These are phyloP conservation scores for Minunthozetes semirufus DNA, from an alignment of 2,888 invertebrate species.

Conservation along the genomic window DNA sequence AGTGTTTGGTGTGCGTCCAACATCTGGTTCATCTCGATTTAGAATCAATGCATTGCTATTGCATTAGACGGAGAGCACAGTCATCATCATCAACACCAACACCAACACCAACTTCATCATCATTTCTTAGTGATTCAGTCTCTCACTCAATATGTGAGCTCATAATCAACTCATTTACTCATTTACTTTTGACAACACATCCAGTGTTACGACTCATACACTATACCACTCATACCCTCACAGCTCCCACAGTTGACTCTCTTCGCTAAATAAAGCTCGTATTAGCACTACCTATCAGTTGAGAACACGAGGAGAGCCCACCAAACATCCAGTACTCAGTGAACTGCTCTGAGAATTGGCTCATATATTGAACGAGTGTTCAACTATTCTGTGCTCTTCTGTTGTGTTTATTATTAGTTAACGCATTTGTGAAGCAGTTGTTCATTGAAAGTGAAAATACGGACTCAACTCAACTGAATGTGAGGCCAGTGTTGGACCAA, in stretches of 20 bases:
- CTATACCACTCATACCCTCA: too few relatives aligned
- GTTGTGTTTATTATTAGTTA: constrained; percentile 1
- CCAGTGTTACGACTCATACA: too few relatives aligned
- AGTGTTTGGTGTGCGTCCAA: not conserved
- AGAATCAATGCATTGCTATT: constrained; percentile 19
- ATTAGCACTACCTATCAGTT: constrained; percentile 14
- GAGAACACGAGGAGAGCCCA: not conserved
- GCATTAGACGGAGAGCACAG: constrained; percentile 9
- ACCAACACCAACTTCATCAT: constrained; percentile 19
- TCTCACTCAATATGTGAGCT: constrained; percentile 21
- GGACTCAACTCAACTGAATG: not conserved
- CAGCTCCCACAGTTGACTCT: not conserved
- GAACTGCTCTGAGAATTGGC: not conserved
- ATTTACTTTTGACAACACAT: constrained; percentile 18
- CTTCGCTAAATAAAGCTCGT: constrained; percentile 1
- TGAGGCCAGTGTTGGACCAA: not conserved
- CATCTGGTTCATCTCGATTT: constrained; percentile 30
- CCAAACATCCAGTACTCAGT: not conserved
- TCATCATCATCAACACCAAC: constrained; percentile 11
- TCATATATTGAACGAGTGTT: not conserved
- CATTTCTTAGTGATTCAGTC: not conserved
- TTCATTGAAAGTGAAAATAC: not conserved
- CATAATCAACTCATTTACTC: constrained; percentile 30
- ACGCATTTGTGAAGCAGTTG: constrained; percentile 2
- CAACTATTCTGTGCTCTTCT: not conserved